Evolutionary conservation across 2,888 invertebrate species (phyloP), one percentile per base, ranked within the genome.

Genomic region (Aphodius granarius): DNA sequence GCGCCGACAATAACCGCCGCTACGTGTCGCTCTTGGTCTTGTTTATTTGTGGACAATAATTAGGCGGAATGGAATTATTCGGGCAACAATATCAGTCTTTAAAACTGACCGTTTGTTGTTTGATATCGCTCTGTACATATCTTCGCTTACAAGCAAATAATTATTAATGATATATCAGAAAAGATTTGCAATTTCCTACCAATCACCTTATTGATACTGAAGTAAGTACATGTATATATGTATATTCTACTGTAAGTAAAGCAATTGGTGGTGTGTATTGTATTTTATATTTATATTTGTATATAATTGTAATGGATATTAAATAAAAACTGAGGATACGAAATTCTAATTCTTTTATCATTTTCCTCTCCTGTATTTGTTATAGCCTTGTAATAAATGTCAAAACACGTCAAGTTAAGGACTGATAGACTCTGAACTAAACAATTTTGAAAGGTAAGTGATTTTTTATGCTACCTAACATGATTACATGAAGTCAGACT

Each of bases 221-320:
- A 66, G 17, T 72, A 72, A 62, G 21, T 68, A 23, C 75, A n/a
- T 75, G 75, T 75, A 75, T 75, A 75, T 75, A 75, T 75, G 75
- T 75, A 75, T 75, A 75, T 75, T 75, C 66, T 66, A 68, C 43
- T 68, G 63, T 72, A 75, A 75, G 72, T 62, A 72, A 68, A 20
- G 66, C 72, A 72, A 72, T 75, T 72, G 72, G 68, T 66, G 66
- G 75, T 72, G 72, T 75, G 72, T 75, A 75, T 72, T 66, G 72
- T 72, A 75, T 75, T 75, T 75, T 75, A 75, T 75, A 75, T 75
- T 72, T 72, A 72, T 75, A 75, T 75, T 75, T 75, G 75, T 75
- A 75, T 72, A 75, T 75, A 75, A 75, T 66, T 75, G 75, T 75
- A 75, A 65, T 75, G 72, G 66, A 62, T 75, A 75, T 72, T 43